Base-by-base conservation (phyloP, 2,113 vertebrate species). In the Tangachromis dhanisi region DNA sequence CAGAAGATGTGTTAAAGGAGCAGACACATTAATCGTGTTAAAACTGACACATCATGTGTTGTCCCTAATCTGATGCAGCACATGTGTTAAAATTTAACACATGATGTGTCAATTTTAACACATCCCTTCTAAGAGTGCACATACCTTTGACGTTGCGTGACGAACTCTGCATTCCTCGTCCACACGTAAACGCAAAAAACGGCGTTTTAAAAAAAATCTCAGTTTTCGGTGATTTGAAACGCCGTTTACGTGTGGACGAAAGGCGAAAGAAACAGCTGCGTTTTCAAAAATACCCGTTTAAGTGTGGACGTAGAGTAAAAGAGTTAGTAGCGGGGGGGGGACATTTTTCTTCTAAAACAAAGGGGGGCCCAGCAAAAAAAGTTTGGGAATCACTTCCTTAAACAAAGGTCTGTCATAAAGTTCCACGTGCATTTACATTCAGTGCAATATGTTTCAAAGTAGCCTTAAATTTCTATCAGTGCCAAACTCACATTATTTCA, bases 81-180 rank as follows among this genome's bases (percentile, higher is more conserved):
- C n/a, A n/a, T n/a, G n/a, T n/a, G n/a, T n/a, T n/a, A n/a, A n/a
- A n/a, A n/a, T n/a, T n/a, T n/a, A n/a, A n/a, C n/a, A n/a, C n/a
- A n/a, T n/a, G n/a, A n/a, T n/a, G n/a, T n/a, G n/a, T n/a, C n/a
- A n/a, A n/a, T n/a, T n/a, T n/a, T n/a, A n/a, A n/a, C n/a, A n/a
- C n/a, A n/a, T n/a, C n/a, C n/a, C n/a, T n/a, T n/a, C n/a, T n/a
- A n/a, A n/a, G n/a, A n/a, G n/a, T n/a, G 49, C 17, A 5, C 49
- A 51, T n/a, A 51, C 49, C 0, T 51, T 51, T 51, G 49, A 51
- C 1, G 9, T 0, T 51, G 19, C 5, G 0, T 51, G 19, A 51
- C 2, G 1, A 3, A 51, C 8, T 51, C 49, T 51, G 49, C 9
- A 51, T 51, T 49, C 47, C 47, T 19, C 0, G 4, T 49, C 47